phyloP scores from a whole-genome alignment of 2,888 invertebrate genomes.

The Clitarchus hookeri region DNA sequence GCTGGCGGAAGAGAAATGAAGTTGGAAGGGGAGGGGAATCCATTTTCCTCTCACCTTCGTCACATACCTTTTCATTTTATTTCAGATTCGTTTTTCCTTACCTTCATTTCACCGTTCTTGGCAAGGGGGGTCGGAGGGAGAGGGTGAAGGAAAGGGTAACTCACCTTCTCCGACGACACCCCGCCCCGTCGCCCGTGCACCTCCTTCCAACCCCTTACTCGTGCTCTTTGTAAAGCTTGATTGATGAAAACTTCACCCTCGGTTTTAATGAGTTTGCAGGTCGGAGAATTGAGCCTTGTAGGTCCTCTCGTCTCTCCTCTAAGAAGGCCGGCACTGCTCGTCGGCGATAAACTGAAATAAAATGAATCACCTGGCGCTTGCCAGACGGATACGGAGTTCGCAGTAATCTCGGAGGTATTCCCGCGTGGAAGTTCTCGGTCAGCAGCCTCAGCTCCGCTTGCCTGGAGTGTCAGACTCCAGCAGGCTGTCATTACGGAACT shows the following conservation, averaged over 20 bases:
- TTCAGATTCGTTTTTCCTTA: background rate
- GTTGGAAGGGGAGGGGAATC: background rate
- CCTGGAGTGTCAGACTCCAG: no score
- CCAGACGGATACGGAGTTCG: background rate
- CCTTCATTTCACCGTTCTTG: background rate
- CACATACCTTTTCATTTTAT: background rate
- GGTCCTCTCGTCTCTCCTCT: background rate
- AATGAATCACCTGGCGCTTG: slow-evolving; percentile 11
- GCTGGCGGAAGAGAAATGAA: background rate
- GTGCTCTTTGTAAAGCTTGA: background rate
- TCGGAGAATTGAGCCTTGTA: slow-evolving; percentile 12
- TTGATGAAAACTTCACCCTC: slow-evolving; percentile 25
- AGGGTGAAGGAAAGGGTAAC: background rate
- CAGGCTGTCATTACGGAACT: no score
- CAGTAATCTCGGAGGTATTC: background rate
- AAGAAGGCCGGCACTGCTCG: background rate
- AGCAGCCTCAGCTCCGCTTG: background rate
- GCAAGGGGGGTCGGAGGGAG: background rate
- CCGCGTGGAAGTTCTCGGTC: background rate
- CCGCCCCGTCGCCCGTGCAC: background rate
- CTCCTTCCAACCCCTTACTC: background rate
- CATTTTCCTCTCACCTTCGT: slow-evolving; percentile 8
- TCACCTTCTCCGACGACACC: background rate
- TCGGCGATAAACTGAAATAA: slow-evolving; percentile 23
- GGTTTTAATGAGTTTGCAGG: slow-evolving; percentile 25